These are phyloP conservation scores for Salarias fasciatus DNA, from an alignment of 2,797 vertebrate genomes.

Conservation along the genomic window DNA sequence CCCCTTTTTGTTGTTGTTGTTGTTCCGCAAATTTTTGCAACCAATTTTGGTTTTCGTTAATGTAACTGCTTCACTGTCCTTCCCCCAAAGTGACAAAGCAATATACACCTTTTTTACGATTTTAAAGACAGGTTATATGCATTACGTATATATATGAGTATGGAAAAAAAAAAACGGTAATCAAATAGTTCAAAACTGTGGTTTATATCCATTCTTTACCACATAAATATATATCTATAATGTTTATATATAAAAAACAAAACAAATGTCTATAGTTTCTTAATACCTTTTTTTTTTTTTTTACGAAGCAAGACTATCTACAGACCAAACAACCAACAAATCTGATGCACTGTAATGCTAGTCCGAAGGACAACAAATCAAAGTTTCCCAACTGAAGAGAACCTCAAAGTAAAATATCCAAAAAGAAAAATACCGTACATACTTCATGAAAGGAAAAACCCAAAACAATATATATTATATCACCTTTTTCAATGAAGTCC, in stretches of 20 bases:
- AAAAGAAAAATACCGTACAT: constrained; percentile 87
- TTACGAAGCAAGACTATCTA: constrained; percentile 95
- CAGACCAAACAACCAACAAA: constrained; percentile 95
- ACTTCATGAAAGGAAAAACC: constrained; percentile 80
- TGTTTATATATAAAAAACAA: constrained; percentile 84
- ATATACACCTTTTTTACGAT: constrained; percentile 90
- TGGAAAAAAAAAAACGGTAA: constrained; percentile 87
- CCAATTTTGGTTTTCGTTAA: constrained; percentile 85
- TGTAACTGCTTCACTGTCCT: constrained; percentile 87
- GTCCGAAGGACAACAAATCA: constrained; percentile 89
- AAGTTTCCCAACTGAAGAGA: constrained; percentile 82
- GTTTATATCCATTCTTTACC: constrained; percentile 94
- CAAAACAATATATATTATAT: constrained; percentile 70
- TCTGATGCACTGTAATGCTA: constrained; percentile 93
- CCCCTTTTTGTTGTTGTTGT: constrained; percentile 82
- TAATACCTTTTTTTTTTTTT: constrained; percentile 81
- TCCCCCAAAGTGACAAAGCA: constrained; percentile 93
- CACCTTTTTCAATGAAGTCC: constrained; percentile 89
- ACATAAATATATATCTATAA: constrained; percentile 93
- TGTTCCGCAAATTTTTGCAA: constrained; percentile 86
- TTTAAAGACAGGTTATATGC: constrained; percentile 94
- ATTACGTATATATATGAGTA: constrained; percentile 87
- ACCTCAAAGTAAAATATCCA: constrained; percentile 81
- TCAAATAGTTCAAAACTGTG: constrained; percentile 94
- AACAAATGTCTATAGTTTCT: constrained; percentile 89